Evolutionary conservation across 2,888 invertebrate genomes (phyloP), one percentile per base, ranked within the genome.

Genomic region (Oxycera nigricornis): DNA sequence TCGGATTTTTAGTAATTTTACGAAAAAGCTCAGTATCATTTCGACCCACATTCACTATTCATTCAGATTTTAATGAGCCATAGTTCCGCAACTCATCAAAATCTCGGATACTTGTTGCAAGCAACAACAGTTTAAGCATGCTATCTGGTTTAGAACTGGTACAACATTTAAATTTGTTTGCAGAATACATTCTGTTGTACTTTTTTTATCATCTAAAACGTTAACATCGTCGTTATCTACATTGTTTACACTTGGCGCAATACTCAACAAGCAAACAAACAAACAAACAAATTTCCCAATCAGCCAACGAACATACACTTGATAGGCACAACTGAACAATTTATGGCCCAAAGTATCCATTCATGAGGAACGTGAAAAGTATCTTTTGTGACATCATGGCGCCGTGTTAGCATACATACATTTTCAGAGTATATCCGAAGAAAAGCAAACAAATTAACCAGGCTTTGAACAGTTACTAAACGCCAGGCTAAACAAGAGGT

Each of bases 211-310:
- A 55, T 17, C 55, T 9, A 20, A 55, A 55, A 55, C n/a, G 6
- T 30, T 6, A 26, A 59, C 59, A 59, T 59, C n/a, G 20, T 50
- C 55, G 59, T 59, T 59, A 59, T 59, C 59, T 59, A 59, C n/a
- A 59, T 59, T 59, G 14, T 59, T 24, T 30, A 14, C 28, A 24
- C 28, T 59, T 59, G 59, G 59, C 59, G 59, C 59, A 59, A 59
- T 4, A 28, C 59, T 24, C 55, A 55, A 7, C 22, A 55, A 39
- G 14, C 39, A 14, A 14, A 7, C 39, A 39, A 7, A 14, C 39
- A 50, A 14, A 50, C 14, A n/a, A 50, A 28, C 24, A 17, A 11
- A 28, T 59, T 59, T 59, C 59, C 28, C 30, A 59, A 59, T 59
- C 59, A 14, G 30, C 28, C 26, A 4, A 28, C 30, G 30, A 59